phyloP scores from a whole-genome alignment of 2,888 invertebrate genomes.

The Hyposoter dolosus region DNA sequence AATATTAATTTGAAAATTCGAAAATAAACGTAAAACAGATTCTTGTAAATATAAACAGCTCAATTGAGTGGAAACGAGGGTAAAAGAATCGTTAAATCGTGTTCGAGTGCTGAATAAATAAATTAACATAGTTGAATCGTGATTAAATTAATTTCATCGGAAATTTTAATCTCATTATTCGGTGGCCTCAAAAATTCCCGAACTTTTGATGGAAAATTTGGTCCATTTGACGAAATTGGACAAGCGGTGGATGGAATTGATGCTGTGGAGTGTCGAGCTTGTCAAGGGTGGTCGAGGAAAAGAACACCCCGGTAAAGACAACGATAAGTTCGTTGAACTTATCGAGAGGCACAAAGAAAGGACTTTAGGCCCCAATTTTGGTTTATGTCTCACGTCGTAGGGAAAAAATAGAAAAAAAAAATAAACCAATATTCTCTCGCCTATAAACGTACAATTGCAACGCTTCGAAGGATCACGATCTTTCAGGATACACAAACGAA shows the following conservation, averaged over 20 bases:
- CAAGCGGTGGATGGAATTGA: conserved; percentile 51
- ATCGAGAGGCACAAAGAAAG: conserved; percentile 16
- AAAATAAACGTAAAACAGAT: background rate
- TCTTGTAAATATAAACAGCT: conserved; percentile 34
- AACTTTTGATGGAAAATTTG: conserved; percentile 18
- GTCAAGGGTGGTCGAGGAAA: conserved; percentile 21
- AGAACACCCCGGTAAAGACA: conserved; percentile 6
- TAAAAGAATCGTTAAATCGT: background rate
- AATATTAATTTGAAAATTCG: background rate
- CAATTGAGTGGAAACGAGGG: conserved; percentile 24
- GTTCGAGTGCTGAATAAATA: conserved; percentile 2
- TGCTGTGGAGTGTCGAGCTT: conserved; percentile 31
- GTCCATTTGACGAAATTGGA: background rate
- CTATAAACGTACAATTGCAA: conserved; percentile 37
- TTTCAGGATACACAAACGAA: background rate
- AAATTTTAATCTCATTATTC: background rate
- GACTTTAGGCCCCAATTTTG: conserved; percentile 21
- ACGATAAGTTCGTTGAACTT: conserved; percentile 55
- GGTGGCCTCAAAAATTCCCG: background rate
- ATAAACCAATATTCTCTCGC: conserved; percentile 4
- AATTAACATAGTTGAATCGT: background rate
- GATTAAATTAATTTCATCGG: background rate
- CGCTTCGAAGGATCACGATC: conserved; percentile 28
- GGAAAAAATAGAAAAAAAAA: conserved; percentile 11
- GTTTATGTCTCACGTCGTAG: conserved; percentile 4